phyloP scores from a whole-genome alignment of 2,888 invertebrate genomes.

The Calameuta idolon region DNA sequence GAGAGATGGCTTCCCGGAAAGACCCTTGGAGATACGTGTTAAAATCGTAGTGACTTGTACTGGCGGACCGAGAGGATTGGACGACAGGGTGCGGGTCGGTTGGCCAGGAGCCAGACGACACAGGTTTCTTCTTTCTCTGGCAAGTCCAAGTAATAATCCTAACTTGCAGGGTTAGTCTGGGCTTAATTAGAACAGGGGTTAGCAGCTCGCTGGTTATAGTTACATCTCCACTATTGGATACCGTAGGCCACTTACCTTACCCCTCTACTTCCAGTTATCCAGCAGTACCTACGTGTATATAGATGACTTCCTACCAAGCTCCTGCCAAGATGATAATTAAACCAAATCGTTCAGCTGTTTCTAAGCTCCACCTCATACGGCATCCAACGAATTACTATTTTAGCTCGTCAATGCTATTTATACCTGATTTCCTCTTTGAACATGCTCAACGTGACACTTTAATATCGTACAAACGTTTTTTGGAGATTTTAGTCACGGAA shows the following conservation, averaged over 20 bases:
- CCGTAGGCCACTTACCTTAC: constrained; percentile 29
- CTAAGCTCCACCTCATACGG: neutral
- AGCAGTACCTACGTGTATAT: neutral
- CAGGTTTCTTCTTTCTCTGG: constrained; percentile 23
- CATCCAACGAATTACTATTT: neutral
- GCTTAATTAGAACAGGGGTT: constrained; percentile 64
- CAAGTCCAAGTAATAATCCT: constrained; percentile 58
- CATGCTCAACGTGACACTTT: neutral
- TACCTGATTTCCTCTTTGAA: neutral
- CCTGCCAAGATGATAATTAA: neutral
- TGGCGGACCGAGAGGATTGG: constrained; percentile 39
- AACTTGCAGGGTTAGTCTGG: constrained; percentile 59
- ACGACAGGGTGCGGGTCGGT: constrained; percentile 31
- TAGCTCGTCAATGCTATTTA: neutral
- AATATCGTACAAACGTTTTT: neutral
- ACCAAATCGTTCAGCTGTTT: neutral
- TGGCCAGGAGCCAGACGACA: constrained; percentile 55
- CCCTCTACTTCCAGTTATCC: neutral
- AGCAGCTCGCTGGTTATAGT: constrained; percentile 50
- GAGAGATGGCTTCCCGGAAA: neutral
- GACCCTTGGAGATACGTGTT: constrained; percentile 30
- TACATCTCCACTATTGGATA: constrained; percentile 50
- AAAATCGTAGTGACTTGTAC: constrained; percentile 42
- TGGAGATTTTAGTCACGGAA: neutral
- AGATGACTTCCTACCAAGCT: neutral